Evolutionary conservation across 2,888 invertebrate genomes (phyloP).

Genomic region (Allolobophora icterica): DNA sequence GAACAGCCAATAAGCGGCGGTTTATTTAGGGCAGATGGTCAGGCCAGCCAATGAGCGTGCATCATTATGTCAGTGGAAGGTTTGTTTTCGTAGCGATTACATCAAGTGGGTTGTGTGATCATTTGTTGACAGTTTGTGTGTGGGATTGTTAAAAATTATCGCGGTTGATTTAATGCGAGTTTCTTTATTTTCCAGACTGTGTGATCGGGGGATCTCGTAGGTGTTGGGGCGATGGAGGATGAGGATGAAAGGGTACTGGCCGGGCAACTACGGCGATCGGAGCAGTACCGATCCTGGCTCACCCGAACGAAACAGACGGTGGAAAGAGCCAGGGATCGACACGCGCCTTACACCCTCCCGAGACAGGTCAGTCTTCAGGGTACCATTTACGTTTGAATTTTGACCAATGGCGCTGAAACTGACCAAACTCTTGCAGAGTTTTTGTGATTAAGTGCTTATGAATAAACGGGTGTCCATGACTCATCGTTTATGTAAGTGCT

Average conservation of each 20-base stretch:
- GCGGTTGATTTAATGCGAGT: conserved; percentile 1
- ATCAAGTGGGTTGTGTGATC: background rate
- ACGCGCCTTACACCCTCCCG: background rate
- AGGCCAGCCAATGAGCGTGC: background rate
- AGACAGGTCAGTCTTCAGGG: background rate
- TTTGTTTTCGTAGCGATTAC: background rate
- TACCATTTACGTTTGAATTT: background rate
- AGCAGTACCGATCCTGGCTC: conserved; percentile 25
- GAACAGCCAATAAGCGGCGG: too few relatives aligned
- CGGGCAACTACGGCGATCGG: background rate
- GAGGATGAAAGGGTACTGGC: background rate
- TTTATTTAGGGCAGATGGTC: too few relatives aligned
- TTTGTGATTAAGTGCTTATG: background rate
- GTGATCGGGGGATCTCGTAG: background rate
- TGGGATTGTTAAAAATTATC: background rate
- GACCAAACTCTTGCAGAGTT: too few relatives aligned
- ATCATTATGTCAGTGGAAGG: background rate
- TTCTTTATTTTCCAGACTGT: background rate
- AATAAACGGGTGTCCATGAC: background rate
- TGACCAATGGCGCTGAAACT: background rate
- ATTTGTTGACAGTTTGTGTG: background rate
- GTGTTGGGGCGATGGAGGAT: background rate
- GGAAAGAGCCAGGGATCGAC: conserved; percentile 19
- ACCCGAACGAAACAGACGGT: background rate
- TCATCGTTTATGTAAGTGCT: background rate